Evolutionary conservation across 2,888 invertebrate genomes (phyloP), one percentile per base, ranked within the genome.

Genomic region (Pyrrhia umbra): DNA sequence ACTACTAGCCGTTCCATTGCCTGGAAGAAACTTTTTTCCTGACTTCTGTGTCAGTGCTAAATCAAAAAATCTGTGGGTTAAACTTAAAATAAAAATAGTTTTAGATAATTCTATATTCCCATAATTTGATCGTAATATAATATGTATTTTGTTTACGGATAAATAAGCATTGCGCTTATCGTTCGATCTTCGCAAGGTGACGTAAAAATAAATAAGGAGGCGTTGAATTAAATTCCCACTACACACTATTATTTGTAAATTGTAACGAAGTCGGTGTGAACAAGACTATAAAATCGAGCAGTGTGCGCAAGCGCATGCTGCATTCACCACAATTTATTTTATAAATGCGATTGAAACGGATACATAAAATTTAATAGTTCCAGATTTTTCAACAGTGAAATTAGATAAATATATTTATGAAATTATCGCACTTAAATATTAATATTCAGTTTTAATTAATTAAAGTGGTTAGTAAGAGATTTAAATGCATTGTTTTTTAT

Each of bases 351-450:
- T 75, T 65, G 70, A 61, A 57, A 51, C 47, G 46, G 46, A 59
- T 30, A 50, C 50, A 69, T 68, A 51, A 77, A 75, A 64, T 0
- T 68, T 64, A 39, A 78, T 75, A 49, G 70, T 42, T 39, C 78
- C 54, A 55, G 54, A 58, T 64, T 51, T 54, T 23, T 39, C 21
- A 52, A 55, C 27, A 52, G 50, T 25, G 46, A 52, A 72, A 27
- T 72, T 52, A 21, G n/a, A n/a, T n/a, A n/a, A n/a, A n/a, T n/a
- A n/a, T n/a, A n/a, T n/a, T 64, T 64, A 37, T 42, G 34, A 25
- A 67, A 52, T 27, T 10, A 49, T 58, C 15, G 20, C 21, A 39
- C 6, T 43, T 27, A 45, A 39, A 18, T 15, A 27, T 52, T 59
- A 23, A 47, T 42, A 47, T 27, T 21, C 43, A 46, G 73, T 59